A percentile compares a stretch with the other conserved stretches of the same genome.
These are phyloP conservation scores for Blastomussa wellsi DNA, from an alignment of 92 coral and sea anemone genomes.

Conservation along the genomic window DNA sequence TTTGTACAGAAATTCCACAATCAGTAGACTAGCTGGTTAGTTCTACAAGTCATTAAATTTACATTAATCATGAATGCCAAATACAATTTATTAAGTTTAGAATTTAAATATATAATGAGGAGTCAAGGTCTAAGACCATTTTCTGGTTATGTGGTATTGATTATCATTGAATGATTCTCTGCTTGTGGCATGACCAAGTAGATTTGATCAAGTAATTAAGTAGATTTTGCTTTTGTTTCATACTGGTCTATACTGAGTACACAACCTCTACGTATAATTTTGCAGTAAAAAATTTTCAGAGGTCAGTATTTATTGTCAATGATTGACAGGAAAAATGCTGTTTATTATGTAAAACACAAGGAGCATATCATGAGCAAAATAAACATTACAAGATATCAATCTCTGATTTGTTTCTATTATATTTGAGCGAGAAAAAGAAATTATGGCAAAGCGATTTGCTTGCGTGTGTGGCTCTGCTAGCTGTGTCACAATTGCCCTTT, in stretches of 20 bases:
- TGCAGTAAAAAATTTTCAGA: background rate
- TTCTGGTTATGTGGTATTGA: background rate
- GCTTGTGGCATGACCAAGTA: background rate
- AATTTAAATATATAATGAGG: background rate
- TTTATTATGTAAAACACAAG: background rate
- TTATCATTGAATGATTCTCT: background rate
- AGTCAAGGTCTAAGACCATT: background rate
- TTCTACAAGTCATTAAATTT: background rate
- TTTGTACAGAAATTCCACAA: background rate
- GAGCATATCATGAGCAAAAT: background rate
- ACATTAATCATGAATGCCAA: no score
- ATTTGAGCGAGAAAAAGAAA: background rate
- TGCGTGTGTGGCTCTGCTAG: no score
- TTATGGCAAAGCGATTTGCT: no score
- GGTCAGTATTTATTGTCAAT: background rate
- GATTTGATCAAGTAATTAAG: background rate
- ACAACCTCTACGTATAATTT: background rate
- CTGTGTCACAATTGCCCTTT: no score
- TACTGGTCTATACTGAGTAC: background rate
- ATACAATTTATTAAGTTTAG: background rate
- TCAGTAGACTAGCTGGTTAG: constrained; percentile 6
- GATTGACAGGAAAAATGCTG: background rate
- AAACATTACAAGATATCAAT: background rate
- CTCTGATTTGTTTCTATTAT: background rate
- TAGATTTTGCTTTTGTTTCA: background rate